Conservation (phyloP, 2,888 invertebrate species). For the Anoncus sp. region DNA sequence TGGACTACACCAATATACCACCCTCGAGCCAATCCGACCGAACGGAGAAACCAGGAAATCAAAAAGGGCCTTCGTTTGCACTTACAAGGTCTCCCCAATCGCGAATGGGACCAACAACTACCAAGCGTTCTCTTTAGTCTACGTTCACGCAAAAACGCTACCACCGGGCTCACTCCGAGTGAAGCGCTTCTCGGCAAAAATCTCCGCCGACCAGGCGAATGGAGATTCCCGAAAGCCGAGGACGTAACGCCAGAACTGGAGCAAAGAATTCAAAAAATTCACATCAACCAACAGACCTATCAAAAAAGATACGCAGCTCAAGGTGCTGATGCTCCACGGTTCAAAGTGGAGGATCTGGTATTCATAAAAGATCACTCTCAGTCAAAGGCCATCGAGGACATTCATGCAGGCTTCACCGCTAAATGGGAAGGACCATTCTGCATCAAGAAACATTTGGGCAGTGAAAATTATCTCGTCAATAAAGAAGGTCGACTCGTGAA, state of each 20-base stretch:
- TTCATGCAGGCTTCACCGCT: background rate
- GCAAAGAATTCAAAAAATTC: background rate
- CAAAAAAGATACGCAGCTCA: background rate
- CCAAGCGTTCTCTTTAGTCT: background rate
- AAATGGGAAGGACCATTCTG: background rate
- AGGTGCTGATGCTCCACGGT: background rate
- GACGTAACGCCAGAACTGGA: rapidly evolving
- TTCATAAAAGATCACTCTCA: background rate
- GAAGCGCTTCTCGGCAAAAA: background rate
- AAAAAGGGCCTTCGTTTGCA: background rate
- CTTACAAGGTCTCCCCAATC: background rate
- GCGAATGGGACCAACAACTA: background rate
- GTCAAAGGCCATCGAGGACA: background rate
- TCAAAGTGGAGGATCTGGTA: background rate
- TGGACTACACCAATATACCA: constrained; percentile 16
- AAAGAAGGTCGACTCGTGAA: background rate
- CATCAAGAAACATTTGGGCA: background rate
- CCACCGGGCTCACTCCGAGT: background rate
- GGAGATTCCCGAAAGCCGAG: background rate
- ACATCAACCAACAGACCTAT: background rate
- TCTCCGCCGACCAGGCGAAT: background rate
- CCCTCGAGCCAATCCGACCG: background rate
- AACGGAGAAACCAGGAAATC: constrained; percentile 8
- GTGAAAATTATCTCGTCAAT: background rate
- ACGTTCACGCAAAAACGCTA: background rate